Evolutionary conservation across 2,113 vertebrate species (phyloP), one percentile per base, ranked within the genome.

Genomic region (Pungitius pungitius): DNA sequence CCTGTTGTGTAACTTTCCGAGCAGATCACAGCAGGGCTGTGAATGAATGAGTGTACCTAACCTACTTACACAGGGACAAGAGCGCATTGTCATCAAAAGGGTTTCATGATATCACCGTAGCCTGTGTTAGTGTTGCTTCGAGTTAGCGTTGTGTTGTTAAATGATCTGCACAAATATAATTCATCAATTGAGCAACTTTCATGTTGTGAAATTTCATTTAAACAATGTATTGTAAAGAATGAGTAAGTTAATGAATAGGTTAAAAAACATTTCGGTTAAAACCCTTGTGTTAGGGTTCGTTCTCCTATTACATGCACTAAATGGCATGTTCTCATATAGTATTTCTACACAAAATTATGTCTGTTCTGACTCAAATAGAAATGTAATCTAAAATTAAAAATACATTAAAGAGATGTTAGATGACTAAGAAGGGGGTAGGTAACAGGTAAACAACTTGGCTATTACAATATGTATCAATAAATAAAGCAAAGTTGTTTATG

Each of bases 1-100:
- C 92, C 77, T 90, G 92, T 93, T 93, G 83, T 83, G 80, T 91
- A 82, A 77, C 89, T 85, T 82, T 75, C n/a, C 33, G 42, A 26
- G 51, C 68, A 65, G 70, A 81, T 84, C 45, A 20, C 56, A 66
- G 78, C 71, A 59, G 55, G 68, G 75, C 58, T 35, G 71, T 57
- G 17, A 51, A 68, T 68, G 68, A 56, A 69, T 81, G 66, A 60
- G 73, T 47, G 39, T 4, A 43, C 62, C 75, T 58, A 69, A 73
- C 70, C 61, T 51, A 64, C 59, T 67, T 51, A 26, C 33, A 77
- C 43, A 64, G 75, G 55, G 1, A 47, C 49, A 60, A 58, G 3
- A 24, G 33, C 8, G 70, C 57, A n/a, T 20, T 66, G 61, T 13
- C 11, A 54, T 54, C 18, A 52, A 24, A 24, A 24, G 22, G 49